phyloP scores from a whole-genome alignment of 2,113 vertebrate genomes.

The Perca fluviatilis region DNA sequence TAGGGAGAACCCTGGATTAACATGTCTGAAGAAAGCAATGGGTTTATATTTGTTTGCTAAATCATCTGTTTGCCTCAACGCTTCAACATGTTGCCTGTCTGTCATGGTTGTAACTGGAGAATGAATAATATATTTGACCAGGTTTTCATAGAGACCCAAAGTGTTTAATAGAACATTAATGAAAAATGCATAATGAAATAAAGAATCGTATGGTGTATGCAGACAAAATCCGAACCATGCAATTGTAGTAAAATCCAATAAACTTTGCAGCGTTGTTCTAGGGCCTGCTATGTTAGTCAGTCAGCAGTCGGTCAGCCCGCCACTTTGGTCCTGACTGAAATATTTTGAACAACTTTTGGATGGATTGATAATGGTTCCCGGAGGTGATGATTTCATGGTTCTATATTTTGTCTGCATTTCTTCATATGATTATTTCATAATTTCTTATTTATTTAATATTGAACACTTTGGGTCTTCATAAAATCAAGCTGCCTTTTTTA shows the following conservation, averaged over 20 bases:
- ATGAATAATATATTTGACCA: conserved; percentile 8
- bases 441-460: background rate
- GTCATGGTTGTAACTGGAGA: background rate
- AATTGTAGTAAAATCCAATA: background rate
- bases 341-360: background rate
- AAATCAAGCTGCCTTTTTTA: background rate
- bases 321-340: background rate
- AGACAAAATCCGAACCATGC: background rate
- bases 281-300: too few species aligned
- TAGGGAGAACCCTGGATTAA: background rate
- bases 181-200: background rate
- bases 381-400: background rate
- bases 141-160: background rate
- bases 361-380: background rate
- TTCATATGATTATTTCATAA: background rate
- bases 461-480: background rate
- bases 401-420: background rate
- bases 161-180: background rate
- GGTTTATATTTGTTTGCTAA: background rate
- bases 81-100: background rate
- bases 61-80: background rate
- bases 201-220: background rate
- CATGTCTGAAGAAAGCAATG: background rate
- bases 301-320: too few species aligned
- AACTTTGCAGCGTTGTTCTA: background rate